These are phyloP conservation scores for Antidorcas marsupialis DNA, from an alignment of 2,113 vertebrate genomes.

Conservation along the genomic window DNA sequence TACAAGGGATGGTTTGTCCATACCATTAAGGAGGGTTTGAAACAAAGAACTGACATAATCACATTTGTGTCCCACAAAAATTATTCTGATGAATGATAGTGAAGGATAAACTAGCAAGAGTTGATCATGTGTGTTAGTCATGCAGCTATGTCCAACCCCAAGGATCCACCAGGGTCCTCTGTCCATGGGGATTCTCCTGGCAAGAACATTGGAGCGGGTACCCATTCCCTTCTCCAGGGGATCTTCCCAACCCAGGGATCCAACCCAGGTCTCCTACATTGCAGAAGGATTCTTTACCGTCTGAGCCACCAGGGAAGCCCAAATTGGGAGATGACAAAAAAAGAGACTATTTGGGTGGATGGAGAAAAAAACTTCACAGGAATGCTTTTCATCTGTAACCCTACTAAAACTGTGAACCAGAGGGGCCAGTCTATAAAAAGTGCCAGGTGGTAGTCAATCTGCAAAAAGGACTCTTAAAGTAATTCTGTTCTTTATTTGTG, in stretches of 20 bases:
- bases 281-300: neutral
- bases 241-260: neutral
- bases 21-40: neutral
- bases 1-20: fast-evolving
- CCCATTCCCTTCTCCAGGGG: fast-evolving
- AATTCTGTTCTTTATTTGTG: neutral
- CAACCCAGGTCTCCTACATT: neutral
- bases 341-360: neutral
- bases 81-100: neutral
- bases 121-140: neutral
- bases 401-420: neutral
- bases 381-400: neutral
- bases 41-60: neutral
- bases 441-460: neutral
- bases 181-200: neutral
- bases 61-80: neutral
- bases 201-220: neutral
- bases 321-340: neutral
- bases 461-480: neutral
- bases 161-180: neutral
- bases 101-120: neutral
- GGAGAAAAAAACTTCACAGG: neutral
- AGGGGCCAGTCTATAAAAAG: neutral
- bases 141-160: neutral
- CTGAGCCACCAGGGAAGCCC: neutral